Evolutionary conservation across 2,797 vertebrate species (phyloP).

Genomic region (Moxostoma hubbsi): DNA sequence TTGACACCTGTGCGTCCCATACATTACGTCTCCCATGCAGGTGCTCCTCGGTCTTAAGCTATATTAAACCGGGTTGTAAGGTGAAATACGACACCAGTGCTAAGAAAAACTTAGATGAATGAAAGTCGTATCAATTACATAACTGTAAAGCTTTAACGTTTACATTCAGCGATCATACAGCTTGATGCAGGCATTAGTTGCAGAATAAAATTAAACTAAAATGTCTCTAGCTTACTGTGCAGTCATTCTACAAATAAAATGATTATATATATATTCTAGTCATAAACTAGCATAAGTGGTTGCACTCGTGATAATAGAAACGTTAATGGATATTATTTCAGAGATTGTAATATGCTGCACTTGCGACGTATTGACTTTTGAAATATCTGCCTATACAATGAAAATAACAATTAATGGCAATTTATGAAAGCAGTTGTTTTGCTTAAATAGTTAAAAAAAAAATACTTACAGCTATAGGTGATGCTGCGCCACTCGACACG

Average conservation of each 20-base stretch:
- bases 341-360: neutral
- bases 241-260: too few species aligned
- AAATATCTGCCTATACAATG: neutral
- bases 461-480: slow-evolving; percentile 12
- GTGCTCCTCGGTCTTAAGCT: neutral
- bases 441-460: neutral
- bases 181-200: too few species aligned
- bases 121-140: neutral
- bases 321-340: too few species aligned
- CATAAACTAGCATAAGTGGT: neutral
- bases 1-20: neutral
- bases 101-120: neutral
- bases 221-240: too few species aligned
- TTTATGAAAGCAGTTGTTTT: neutral
- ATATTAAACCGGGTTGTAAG: neutral
- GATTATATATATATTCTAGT: too few species aligned
- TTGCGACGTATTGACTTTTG: neutral
- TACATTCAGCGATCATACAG: too few species aligned
- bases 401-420: neutral
- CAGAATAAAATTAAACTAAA: too few species aligned
- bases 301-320: neutral
- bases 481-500: slow-evolving; percentile 14
- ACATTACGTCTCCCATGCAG: neutral
- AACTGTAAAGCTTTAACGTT: too few species aligned
- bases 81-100: neutral